These are phyloP conservation scores for Carcharodon carcharias DNA, from an alignment of 2,797 vertebrate species.

Conservation along the genomic window DNA sequence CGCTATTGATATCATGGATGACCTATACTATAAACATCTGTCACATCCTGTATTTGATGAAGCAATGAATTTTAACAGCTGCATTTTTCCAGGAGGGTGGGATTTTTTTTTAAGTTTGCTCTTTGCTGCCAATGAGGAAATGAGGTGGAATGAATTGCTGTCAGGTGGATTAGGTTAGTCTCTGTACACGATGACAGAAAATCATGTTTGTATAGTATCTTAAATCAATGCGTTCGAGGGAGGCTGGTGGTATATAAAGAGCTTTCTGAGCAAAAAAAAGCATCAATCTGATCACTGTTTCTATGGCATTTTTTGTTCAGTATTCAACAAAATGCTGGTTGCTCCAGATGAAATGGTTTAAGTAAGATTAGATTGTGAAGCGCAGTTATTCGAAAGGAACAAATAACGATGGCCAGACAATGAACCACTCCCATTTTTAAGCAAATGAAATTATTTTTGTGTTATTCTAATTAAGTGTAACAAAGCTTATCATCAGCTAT, in stretches of 20 bases:
- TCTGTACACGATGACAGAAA: conserved; percentile 46
- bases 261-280: conserved; percentile 35
- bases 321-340: not conserved
- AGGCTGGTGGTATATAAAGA: conserved; percentile 37
- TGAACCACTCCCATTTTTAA: not conserved
- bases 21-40: not conserved
- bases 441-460: not conserved
- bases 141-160: conserved; percentile 46
- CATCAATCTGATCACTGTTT: conserved; percentile 6
- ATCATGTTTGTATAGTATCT: conserved; percentile 33
- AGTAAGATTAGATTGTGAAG: not conserved
- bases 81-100: conserved; percentile 35
- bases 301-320: not conserved
- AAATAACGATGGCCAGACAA: not conserved
- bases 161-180: conserved; percentile 42
- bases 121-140: conserved; percentile 44
- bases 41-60: conserved; percentile 26
- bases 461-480: not conserved
- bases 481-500: not conserved
- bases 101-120: conserved; percentile 44
- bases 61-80: conserved; percentile 44
- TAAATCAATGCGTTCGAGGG: conserved; percentile 32
- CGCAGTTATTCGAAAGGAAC: not conserved
- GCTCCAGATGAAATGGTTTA: not conserved
- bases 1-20: not conserved